Conservation (phyloP, 2,113 vertebrate species). For the Oreochromis tanganicae region DNA sequence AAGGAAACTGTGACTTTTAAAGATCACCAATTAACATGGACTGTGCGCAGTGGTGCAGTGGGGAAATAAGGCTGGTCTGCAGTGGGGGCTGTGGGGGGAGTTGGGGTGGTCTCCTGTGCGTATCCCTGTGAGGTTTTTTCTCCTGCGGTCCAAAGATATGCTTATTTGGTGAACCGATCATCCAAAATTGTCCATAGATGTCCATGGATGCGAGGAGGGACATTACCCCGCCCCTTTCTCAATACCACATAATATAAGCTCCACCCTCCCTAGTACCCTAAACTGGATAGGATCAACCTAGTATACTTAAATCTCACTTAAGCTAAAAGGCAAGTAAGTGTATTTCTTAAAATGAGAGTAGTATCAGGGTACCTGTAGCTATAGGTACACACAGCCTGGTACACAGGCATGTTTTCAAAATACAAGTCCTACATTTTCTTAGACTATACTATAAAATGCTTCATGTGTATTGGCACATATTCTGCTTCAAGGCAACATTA, state of each 20-base stretch:
- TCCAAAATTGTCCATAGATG: background rate
- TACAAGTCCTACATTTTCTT: background rate
- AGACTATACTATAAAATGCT: background rate
- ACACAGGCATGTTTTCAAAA: background rate
- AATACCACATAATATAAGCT: background rate
- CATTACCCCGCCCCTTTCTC: background rate
- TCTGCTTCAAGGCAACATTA: conserved; percentile 28
- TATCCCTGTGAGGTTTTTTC: background rate
- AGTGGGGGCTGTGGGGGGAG: background rate
- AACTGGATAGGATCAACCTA: background rate
- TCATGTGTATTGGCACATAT: conserved; percentile 13
- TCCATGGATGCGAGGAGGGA: background rate
- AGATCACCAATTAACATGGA: background rate
- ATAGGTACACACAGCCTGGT: background rate
- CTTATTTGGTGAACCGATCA: background rate
- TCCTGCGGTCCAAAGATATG: background rate
- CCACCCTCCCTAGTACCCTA: background rate
- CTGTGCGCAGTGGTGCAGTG: background rate
- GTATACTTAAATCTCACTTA: background rate
- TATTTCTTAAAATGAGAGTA: background rate
- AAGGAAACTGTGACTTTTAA: background rate
- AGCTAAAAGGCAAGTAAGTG: background rate
- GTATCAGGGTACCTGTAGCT: background rate
- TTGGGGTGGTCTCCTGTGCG: background rate
- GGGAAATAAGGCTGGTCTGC: background rate